A percentile compares a stretch with the other conserved stretches of the same genome.
These are phyloP conservation scores for Lepisosteus oculatus DNA, from an alignment of 2,113 vertebrate species.

Conservation along the genomic window DNA sequence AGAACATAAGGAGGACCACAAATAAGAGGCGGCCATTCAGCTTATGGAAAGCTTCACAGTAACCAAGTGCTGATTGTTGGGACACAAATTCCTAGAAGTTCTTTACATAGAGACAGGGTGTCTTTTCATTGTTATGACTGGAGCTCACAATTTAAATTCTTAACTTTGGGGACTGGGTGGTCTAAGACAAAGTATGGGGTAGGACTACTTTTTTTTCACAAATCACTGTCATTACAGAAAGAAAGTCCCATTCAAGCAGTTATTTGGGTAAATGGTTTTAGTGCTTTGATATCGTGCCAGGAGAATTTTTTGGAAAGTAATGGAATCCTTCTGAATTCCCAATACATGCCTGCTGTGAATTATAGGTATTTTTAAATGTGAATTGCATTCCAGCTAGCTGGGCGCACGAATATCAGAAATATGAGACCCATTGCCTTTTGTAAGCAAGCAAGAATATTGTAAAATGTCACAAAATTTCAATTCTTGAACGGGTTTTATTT, in stretches of 20 bases:
- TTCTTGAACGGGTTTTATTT: slow-evolving; percentile 9
- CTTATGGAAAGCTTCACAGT: no score
- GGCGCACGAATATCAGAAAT: slow-evolving; percentile 33
- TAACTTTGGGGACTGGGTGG: no score
- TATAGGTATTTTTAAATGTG: slow-evolving; percentile 11
- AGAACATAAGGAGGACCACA: no score
- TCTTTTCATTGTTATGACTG: slow-evolving; percentile 16
- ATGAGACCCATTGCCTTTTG: slow-evolving; percentile 20
- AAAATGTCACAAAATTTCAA: slow-evolving; percentile 1
- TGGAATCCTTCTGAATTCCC: slow-evolving; percentile 31
- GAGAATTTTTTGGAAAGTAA: slow-evolving; percentile 33
- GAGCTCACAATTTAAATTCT: neutral
- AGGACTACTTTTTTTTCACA: slow-evolving; percentile 19
- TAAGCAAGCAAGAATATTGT: slow-evolving; percentile 5
- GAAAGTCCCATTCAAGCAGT: slow-evolving; percentile 27
- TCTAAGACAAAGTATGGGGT: no score
- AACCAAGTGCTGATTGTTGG: no score
- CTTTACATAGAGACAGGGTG: neutral
- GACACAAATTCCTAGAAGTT: no score
- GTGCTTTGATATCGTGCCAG: slow-evolving; percentile 16
- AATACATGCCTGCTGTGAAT: slow-evolving; percentile 23
- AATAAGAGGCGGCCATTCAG: no score
- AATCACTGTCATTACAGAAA: slow-evolving; percentile 30
- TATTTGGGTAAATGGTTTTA: slow-evolving; percentile 25
- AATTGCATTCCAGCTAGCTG: slow-evolving; percentile 11